A percentile compares a stretch with the other conserved stretches of the same genome.
phyloP scores from a whole-genome alignment of 2,113 vertebrate genomes.

The Perca flavescens region DNA sequence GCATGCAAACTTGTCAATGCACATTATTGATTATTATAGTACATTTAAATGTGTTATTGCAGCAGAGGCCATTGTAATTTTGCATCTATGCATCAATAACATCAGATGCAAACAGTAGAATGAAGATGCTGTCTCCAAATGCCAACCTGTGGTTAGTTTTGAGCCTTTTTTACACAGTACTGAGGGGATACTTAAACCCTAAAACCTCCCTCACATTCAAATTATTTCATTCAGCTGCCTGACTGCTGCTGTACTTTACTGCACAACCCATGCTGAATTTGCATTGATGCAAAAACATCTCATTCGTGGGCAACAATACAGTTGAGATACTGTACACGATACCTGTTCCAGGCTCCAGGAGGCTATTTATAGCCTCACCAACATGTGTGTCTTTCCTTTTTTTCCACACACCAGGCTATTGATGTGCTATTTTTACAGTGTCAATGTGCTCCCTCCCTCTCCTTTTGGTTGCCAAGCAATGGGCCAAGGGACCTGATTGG shows the following conservation, averaged over 20 bases:
- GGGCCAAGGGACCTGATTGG: slow-evolving; percentile 65
- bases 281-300: slow-evolving; percentile 79
- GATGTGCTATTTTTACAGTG: slow-evolving; percentile 86
- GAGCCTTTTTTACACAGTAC: background rate
- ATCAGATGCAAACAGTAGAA: slow-evolving; percentile 9
- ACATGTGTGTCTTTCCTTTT: slow-evolving; percentile 84
- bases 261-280: slow-evolving; percentile 28
- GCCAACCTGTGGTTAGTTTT: slow-evolving; percentile 23
- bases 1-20: slow-evolving; percentile 19
- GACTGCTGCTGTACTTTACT: slow-evolving; percentile 1
- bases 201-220: slow-evolving; percentile 51
- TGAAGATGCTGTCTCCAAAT: background rate
- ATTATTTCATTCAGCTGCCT: slow-evolving; percentile 10
- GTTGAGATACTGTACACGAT: slow-evolving; percentile 87
- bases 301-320: slow-evolving; percentile 72
- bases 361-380: slow-evolving; percentile 92
- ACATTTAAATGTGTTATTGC: slow-evolving; percentile 25
- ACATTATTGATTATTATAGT: background rate
- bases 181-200: background rate
- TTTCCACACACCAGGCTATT: slow-evolving; percentile 88
- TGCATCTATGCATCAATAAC: slow-evolving; percentile 15
- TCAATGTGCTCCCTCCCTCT: slow-evolving; percentile 80
- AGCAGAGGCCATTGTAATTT: slow-evolving; percentile 20
- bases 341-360: slow-evolving; percentile 79
- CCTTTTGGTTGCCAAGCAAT: slow-evolving; percentile 78